Evolutionary conservation across 2,888 invertebrate genomes (phyloP), one percentile per base, ranked within the genome.

Genomic region (Xanthorhoe designata): DNA sequence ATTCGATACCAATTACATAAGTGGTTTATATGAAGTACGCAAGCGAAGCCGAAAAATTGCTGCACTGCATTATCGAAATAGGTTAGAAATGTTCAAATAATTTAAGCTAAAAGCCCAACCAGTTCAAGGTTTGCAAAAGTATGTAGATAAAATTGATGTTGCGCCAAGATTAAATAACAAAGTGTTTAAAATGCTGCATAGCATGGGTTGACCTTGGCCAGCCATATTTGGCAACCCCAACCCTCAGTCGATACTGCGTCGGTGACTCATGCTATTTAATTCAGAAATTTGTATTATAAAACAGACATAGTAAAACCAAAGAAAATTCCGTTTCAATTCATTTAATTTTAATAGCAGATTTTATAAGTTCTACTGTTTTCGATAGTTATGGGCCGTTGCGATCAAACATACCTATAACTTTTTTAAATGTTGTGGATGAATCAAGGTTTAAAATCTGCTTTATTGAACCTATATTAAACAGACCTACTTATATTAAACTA

Each of bases 221-320:
- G 32, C 38, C 53, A 64, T 62, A 62, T 73, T 73, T 73, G 73
- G 73, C 73, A 73, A 63, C 54, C 63, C 71, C 60, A 52, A 54
- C 60, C 74, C 66, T 73, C 55, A 78, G 77, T 79, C 78, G 74
- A 80, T 81, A 77, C 69, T 67, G 75, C 73, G 73, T 69, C 69
- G 75, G 72, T 83, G 82, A 84, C 71, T 85, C 82, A 85, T 77
- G 66, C 50, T 61, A 50, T 55, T 64, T 61, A 18, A 52, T 42
- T 50, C 19, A 2, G 56, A 13, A 56, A 17, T 67, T 66, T 4
- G 13, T 42, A 13, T 42, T 13, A 10, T 13, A 42, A 42, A 42
- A 42, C 35, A 13, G 13, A 9, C 3, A 1, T 42, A 13, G 38
- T 10, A 13, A 3, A 42, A 13, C 13, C 3, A 42, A 0, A 13